Evolutionary conservation across 2,113 vertebrate species (phyloP), one percentile per base, ranked within the genome.

Genomic region (Pandion haliaetus): DNA sequence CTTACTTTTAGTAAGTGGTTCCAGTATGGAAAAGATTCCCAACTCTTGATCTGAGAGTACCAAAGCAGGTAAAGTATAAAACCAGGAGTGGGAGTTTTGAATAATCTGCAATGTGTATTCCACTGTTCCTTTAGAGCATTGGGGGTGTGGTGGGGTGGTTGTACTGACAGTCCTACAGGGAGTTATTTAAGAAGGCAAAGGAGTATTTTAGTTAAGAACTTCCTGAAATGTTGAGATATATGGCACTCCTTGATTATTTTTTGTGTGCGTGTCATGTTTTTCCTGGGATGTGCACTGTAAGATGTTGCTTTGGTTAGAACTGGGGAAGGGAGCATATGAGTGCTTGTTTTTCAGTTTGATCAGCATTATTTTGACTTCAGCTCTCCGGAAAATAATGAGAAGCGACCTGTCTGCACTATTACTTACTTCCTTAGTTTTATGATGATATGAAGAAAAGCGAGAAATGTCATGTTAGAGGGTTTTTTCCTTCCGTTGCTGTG

Each of bases 251-350:
- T 83, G 18, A 29, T 58, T 78, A 10, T 29, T 71, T 40, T 42
- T 12, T 52, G 13, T 40, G 5, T 42, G 20, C 7, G 3, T n/a
- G 5, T 61, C 0, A 0, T 47, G 9, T 78, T 74, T 63, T 32
- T 34, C 29, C 17, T 29, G 47, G 55, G 38, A 38, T 42, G 24
- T 73, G 26, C 5, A 2, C 66, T 74, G 7, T 62, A 73, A 83
- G 20, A 15, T 78, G 36, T 32, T 76, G 66, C n/a, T 95, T 86
- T 76, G 45, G 9, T 49, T 95, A 54, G 47, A 40, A 29, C 19
- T 74, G 47, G 34, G 34, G 9, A 62, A 49, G 28, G 76, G 34
- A 73, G 7, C 17, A 9, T 66, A 6, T 0, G 1, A 66, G 10
- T 55, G 25, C n/a, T 40, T 87, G 29, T 17, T 82, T 84, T 69